A percentile compares a stretch with the other conserved stretches of the same genome.
Conservation (phyloP, 2,113 vertebrate species). For the Hypocryptadius cinnamomeus region DNA sequence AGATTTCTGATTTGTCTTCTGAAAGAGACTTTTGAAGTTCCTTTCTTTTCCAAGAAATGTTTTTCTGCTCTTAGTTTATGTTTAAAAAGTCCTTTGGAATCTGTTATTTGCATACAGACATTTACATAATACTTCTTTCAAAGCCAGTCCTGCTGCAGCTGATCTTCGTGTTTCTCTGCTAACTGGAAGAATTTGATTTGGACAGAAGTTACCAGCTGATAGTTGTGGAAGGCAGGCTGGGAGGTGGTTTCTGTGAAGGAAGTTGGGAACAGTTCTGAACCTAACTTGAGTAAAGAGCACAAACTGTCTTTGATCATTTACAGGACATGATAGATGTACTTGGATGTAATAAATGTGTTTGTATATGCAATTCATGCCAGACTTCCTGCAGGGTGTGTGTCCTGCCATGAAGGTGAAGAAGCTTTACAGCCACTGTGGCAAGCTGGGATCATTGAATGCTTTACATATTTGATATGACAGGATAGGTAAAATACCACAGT, state of each 20-base stretch:
- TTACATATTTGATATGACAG: fast-evolving
- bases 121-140: not conserved
- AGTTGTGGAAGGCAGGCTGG: not conserved
- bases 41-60: not conserved
- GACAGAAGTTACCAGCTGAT: not conserved
- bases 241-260: not conserved
- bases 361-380: not conserved
- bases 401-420: not conserved
- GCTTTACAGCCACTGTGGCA: not conserved
- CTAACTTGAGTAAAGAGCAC: not conserved
- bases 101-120: not conserved
- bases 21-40: not conserved
- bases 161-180: not conserved
- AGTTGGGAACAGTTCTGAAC: not conserved
- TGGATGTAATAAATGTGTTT: not conserved
- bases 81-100: not conserved
- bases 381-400: not conserved
- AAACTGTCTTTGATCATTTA: not conserved
- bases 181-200: not conserved
- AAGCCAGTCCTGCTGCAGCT: not conserved
- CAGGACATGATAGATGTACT: not conserved
- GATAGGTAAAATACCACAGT: not conserved
- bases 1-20: not conserved
- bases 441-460: not conserved
- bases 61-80: not conserved